Conservation (phyloP, 2,113 vertebrate species). For the Plecturocebus donacophilus region DNA sequence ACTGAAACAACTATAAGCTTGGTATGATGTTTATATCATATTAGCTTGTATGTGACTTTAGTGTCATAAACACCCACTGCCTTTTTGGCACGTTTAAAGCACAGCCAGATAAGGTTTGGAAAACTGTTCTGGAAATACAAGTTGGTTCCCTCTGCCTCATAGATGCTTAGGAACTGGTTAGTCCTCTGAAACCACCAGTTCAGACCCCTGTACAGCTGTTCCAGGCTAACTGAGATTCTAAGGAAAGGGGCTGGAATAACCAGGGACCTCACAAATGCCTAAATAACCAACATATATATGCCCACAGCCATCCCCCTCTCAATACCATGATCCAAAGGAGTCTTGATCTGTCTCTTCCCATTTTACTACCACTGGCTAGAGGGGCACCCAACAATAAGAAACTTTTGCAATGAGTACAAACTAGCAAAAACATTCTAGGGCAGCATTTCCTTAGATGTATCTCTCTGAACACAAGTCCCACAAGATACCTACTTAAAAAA, state of each 20-base stretch:
- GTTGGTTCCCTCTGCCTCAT: background rate
- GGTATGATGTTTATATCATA: background rate
- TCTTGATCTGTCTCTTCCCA: background rate
- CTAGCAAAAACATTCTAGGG: background rate
- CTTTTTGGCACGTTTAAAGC: conserved; percentile 29
- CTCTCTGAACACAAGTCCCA: conserved; percentile 31
- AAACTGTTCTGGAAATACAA: conserved; percentile 1
- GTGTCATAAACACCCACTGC: background rate
- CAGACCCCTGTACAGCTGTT: background rate
- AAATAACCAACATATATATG: background rate
- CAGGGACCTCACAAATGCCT: background rate
- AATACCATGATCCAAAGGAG: background rate
- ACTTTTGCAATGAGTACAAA: background rate
- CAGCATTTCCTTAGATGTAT: background rate
- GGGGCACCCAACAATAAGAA: background rate
- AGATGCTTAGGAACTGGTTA: background rate
- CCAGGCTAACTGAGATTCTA: background rate
- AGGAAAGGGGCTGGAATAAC: background rate
- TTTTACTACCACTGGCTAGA: background rate
- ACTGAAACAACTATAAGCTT: background rate
- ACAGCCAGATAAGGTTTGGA: background rate
- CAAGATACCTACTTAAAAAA: background rate
- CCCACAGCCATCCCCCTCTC: background rate
- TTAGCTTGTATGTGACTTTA: background rate
- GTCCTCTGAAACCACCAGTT: background rate